Evolutionary conservation across 2,888 invertebrate species (phyloP), one percentile per base, ranked within the genome.

Genomic region (Monopis laevigella): DNA sequence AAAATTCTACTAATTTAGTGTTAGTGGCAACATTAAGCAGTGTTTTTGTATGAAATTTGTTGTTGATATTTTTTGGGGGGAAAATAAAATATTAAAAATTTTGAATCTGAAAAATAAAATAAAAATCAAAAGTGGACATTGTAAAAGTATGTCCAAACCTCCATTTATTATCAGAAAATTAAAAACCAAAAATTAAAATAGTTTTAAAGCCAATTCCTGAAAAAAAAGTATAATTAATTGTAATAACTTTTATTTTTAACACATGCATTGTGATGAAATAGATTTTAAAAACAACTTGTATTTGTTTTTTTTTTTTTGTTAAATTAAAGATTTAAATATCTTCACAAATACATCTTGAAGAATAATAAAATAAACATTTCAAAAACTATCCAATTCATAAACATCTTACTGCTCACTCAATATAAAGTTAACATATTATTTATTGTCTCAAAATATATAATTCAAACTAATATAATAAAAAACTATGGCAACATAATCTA

Each of bases 111-210:
- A 45, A 45, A 48, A 35, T 19, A 51, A 56, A 58, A 42, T 42
- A 44, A 46, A n/a, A n/a, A n/a, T n/a, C 51, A 59, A 61, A 58
- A 65, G 62, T 46, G 68, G 78, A 77, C 78, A 77, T 78, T 75
- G 73, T 66, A 69, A 65, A 43, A 43, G 43, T 43, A 46, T 45
- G 51, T 50, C 34, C 53, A 17, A 14, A 32, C 75, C 78, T 78
- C 78, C 78, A 78, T 77, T 80, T 78, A 77, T 47, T n/a, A n/a
- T 32, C 32, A 32, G 14, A 29, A 14, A 30, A 6, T 30, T 30
- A 68, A 73, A 71, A 73, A 64, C 55, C 49, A 45, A 47, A 35
- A 46, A 45, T 41, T 3, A 41, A 39, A 42, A 35, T 28, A 39
- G 38, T 43, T 24, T 10, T 55, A 32, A 28, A 43, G 48, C 19